These are phyloP conservation scores for Cotesia typhae DNA, from an alignment of 1,140 invertebrate genomes.

Conservation along the genomic window DNA sequence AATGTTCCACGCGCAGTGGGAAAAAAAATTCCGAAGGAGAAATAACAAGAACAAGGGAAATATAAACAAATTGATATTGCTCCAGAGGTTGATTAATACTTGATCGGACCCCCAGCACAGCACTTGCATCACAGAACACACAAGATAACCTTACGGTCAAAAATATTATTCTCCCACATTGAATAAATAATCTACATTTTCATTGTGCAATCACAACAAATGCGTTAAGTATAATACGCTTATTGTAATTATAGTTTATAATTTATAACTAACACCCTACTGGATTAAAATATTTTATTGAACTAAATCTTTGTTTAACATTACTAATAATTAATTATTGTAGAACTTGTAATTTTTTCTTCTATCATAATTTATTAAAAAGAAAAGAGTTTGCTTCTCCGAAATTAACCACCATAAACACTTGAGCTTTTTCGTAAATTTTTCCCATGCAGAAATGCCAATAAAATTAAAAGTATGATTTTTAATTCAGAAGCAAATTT, in stretches of 20 bases:
- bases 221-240: background rate
- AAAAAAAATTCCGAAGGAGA: background rate
- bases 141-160: conserved; percentile 39
- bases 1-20: no score
- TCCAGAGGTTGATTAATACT: conserved; percentile 39
- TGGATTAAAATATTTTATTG: background rate
- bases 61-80: conserved; percentile 5
- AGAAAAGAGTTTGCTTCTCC: no score
- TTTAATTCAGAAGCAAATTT: no score
- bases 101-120: conserved; percentile 47
- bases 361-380: no score
- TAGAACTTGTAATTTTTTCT: no score
- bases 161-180: conserved; percentile 40
- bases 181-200: conserved; percentile 9
- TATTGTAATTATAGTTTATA: background rate
- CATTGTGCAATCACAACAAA: background rate
- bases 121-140: conserved; percentile 42
- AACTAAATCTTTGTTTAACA: no score
- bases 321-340: no score
- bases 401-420: no score
- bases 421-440: no score
- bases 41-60: background rate
- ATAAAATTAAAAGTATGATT: no score
- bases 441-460: no score
- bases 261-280: background rate